These are phyloP conservation scores for Lutjanus erythropterus DNA, from an alignment of 2,113 vertebrate species.

Conservation along the genomic window DNA sequence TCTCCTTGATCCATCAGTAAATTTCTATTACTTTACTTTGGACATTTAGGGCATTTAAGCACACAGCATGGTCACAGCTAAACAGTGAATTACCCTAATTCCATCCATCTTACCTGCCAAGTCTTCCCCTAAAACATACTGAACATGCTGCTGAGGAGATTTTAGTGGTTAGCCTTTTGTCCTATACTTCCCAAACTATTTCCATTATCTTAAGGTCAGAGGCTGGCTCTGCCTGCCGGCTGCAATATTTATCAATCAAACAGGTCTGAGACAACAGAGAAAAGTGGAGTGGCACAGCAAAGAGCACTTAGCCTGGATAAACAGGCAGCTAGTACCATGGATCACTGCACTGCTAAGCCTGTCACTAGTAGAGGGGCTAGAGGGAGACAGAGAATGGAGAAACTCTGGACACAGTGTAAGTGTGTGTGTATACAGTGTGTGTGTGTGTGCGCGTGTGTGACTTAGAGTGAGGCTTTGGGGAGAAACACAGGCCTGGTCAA, in stretches of 20 bases:
- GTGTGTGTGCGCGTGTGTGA: constrained; percentile 39
- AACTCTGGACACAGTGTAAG: constrained; percentile 54
- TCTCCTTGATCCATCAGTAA: neutral
- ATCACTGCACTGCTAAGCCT: constrained; percentile 83
- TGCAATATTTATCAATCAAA: constrained; percentile 85
- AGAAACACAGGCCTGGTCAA: constrained; percentile 83
- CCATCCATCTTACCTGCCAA: constrained; percentile 53
- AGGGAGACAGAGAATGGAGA: constrained; percentile 69
- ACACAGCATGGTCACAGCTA: neutral
- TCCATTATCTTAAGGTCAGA: constrained; percentile 80
- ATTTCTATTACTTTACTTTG: constrained; percentile 6
- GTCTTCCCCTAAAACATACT: constrained; percentile 19
- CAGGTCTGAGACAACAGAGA: constrained; percentile 76
- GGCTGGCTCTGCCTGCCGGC: constrained; percentile 65
- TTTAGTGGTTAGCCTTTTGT: constrained; percentile 60
- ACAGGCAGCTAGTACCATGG: constrained; percentile 77
- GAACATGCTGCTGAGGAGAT: constrained; percentile 23
- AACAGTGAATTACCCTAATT: constrained; percentile 42
- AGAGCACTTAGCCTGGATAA: constrained; percentile 83
- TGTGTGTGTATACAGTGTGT: constrained; percentile 33
- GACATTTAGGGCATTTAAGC: constrained; percentile 9
- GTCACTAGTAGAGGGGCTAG: constrained; percentile 74
- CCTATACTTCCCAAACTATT: constrained; percentile 75
- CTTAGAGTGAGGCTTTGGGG: constrained; percentile 76
- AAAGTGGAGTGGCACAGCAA: constrained; percentile 76